These are phyloP conservation scores for Temnothorax curvispinosus DNA, from an alignment of 1,140 invertebrate genomes.

Conservation along the genomic window DNA sequence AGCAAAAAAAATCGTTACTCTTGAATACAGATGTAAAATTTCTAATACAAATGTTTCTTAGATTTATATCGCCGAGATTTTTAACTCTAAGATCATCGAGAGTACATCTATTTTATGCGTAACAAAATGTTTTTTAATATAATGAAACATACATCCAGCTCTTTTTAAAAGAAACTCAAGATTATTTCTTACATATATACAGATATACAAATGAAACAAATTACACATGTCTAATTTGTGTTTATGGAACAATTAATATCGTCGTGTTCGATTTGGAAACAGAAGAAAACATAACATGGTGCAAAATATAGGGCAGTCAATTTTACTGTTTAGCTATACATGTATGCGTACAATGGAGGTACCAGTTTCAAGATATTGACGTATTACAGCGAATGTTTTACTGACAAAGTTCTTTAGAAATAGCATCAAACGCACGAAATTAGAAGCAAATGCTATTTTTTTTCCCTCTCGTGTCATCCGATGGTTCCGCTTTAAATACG, in stretches of 20 bases:
- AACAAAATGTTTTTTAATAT: neutral
- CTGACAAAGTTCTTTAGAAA: neutral
- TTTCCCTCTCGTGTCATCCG: conserved; percentile 30
- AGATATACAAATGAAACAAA: neutral
- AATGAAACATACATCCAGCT: neutral
- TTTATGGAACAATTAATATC: neutral
- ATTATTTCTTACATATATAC: neutral
- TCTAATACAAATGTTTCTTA: neutral
- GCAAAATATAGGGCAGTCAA: neutral
- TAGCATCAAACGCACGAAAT: neutral
- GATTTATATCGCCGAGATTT: neutral
- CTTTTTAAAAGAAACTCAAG: neutral
- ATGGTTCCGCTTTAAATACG: conserved; percentile 21
- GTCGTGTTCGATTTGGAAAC: neutral
- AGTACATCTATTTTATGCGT: neutral
- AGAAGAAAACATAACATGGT: neutral
- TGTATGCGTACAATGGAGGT: neutral
- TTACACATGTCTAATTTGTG: neutral
- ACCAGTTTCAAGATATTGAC: conserved; percentile 2
- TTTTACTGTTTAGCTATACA: conserved; percentile 35
- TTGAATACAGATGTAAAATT: neutral
- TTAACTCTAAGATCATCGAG: neutral
- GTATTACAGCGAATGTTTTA: neutral
- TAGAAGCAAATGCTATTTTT: conserved; percentile 2
- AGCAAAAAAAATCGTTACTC: neutral